Base-by-base conservation (phyloP, 2,797 vertebrate species). In the Aotus griseimembra region DNA sequence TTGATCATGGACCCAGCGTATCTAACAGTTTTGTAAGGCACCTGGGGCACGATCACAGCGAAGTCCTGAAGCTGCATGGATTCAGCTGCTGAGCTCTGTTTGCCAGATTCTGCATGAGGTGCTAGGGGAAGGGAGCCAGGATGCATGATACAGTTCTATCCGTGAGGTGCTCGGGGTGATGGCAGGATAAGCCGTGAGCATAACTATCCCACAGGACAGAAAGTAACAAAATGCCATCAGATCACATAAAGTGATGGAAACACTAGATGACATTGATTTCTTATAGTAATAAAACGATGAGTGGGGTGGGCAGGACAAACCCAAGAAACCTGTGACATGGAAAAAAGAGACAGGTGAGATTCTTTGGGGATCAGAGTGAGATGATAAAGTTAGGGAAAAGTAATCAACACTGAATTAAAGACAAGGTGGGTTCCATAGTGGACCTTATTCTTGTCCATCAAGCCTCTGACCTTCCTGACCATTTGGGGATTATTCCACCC, bases 111-210 rank as follows among this genome's bases (percentile, higher is more conserved):
- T 52, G 20, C 11, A 4, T 48, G 44, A 13, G 82, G 46, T 28
- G 46, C 2, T 20, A 5, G 0, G 7, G 67, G 33, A 50, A 5
- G 1, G 8, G 33, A 26, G 14, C 77, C 11, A 26, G 22, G 81
- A 4, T 13, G 7, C 7, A 1, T 5, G 24, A 57, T 72, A 44
- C n/a, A 0, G 0, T 13, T 76, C 41, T 44, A 36, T 28, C 26
- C 1, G 7, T 17, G 24, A 12, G 80, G 61, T 64, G 33, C 19
- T 64, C 44, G 7, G 11, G 73, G n/a, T 28, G 1, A 12, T 10
- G 41, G 73, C 39, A 50, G 75, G 90, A 55, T 48, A 44, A 75
- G n/a, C 55, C 19, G 1, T 0, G 4, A 15, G 46, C 7, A 2
- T 75, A n/a, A 75, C 88, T 36, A 2, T 44, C 22, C 52, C 7